Percentiles rank a stretch among this genome's conserved stretches.
These are phyloP conservation scores for Eudiplozoon nipponicum DNA, from an alignment of 2,888 invertebrate species.

Conservation along the genomic window DNA sequence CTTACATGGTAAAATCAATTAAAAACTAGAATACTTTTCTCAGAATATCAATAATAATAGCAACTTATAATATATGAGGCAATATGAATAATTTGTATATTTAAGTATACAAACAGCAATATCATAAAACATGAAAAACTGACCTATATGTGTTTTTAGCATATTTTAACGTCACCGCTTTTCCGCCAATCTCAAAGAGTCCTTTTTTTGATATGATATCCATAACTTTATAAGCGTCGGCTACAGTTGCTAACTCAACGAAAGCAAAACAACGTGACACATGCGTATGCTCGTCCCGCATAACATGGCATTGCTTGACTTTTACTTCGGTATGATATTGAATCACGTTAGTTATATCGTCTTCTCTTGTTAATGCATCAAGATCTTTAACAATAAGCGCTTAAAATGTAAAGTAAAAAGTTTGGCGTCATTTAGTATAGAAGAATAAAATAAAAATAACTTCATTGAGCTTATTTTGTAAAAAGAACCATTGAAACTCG, in stretches of 20 bases:
- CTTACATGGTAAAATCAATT: too few species aligned
- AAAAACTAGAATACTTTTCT: too few species aligned
- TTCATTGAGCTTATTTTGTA: too few species aligned
- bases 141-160: conserved; percentile 27
- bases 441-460: too few species aligned
- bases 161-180: conserved; percentile 25
- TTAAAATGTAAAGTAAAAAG: conserved; percentile 22
- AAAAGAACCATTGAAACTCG: too few species aligned
- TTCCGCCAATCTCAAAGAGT: conserved; percentile 33
- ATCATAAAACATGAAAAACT: conserved; percentile 16
- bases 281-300: conserved; percentile 22
- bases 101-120: too few species aligned
- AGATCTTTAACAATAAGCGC: conserved; percentile 54
- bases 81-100: too few species aligned
- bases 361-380: conserved; percentile 65
- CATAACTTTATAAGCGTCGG: conserved; percentile 43
- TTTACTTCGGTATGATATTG: conserved; percentile 13
- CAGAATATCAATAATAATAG: too few species aligned
- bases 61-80: too few species aligned
- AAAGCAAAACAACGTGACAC: conserved; percentile 25
- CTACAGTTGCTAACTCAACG: conserved; percentile 44
- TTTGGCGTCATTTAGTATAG: too few species aligned
- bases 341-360: conserved; percentile 37
- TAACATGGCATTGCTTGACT: conserved; percentile 23
- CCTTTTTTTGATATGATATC: conserved; percentile 20